A percentile compares a stretch with the other conserved stretches of the same genome.
phyloP scores from a whole-genome alignment of 35 echinoderm and acorn worm species.

The Holothuria glaberrima region DNA sequence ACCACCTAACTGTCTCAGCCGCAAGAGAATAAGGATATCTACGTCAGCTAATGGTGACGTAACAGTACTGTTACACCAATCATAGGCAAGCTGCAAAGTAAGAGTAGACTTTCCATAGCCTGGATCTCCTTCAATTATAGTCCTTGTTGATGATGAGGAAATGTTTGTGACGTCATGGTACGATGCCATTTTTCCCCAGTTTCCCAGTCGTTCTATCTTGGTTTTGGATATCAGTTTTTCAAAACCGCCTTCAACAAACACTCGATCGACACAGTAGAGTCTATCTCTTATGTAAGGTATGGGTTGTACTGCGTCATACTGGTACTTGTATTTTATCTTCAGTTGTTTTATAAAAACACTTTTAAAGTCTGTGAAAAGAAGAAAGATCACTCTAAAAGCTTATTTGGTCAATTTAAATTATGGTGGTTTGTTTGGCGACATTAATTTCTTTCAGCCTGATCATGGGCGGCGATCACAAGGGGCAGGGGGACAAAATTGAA shows the following conservation, averaged over 20 bases:
- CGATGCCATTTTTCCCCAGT: not conserved
- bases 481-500: no score
- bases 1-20: not conserved
- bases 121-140: conserved; percentile 6
- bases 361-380: not conserved
- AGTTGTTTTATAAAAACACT: not conserved
- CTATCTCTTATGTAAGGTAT: not conserved
- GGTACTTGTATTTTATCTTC: not conserved
- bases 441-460: no score
- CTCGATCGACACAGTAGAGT: not conserved
- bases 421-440: no score
- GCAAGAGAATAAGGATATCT: not conserved
- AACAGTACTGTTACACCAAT: not conserved
- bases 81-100: not conserved
- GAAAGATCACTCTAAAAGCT: no score
- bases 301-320: conserved; percentile 1
- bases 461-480: no score
- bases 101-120: conserved; percentile 14
- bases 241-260: conserved; percentile 8
- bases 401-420: no score
- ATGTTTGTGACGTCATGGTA: not conserved
- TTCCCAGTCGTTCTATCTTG: not conserved
- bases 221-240: not conserved
- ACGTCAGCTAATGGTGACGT: not conserved
- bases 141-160: not conserved